A percentile compares a stretch with the other conserved stretches of the same genome.
Conservation (phyloP, 2,888 invertebrate genomes). For the Serrognathus titanus region DNA sequence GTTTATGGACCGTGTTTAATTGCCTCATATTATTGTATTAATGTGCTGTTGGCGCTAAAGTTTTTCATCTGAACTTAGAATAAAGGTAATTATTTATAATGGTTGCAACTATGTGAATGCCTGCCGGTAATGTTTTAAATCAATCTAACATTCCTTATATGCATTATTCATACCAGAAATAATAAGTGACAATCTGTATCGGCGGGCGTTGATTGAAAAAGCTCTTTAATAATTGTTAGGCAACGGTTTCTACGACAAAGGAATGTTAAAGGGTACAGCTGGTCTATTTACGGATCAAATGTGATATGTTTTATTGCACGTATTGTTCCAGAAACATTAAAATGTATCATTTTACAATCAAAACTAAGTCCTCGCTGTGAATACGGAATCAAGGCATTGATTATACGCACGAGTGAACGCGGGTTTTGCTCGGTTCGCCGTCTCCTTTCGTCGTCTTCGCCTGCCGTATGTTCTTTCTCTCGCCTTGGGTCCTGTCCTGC, state of each 20-base stretch:
- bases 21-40: too few relatives aligned
- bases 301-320: constrained; percentile 36
- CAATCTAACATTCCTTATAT: neutral
- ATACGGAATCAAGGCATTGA: constrained; percentile 42
- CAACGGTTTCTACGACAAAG: neutral
- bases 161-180: neutral
- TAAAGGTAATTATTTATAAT: too few relatives aligned
- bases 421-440: constrained; percentile 23
- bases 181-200: neutral
- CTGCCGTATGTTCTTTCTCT: neutral
- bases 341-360: constrained; percentile 45
- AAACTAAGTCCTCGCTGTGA: constrained; percentile 37
- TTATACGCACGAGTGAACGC: constrained; percentile 43
- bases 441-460: neutral
- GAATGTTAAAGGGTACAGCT: constrained; percentile 5
- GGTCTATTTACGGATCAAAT: constrained; percentile 26
- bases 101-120: too few relatives aligned
- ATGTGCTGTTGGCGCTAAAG: too few relatives aligned
- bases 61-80: too few relatives aligned
- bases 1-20: too few relatives aligned
- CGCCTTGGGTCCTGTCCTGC: neutral
- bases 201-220: neutral
- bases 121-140: too few relatives aligned
- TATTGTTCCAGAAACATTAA: constrained; percentile 41
- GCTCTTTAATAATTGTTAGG: neutral